Evolutionary conservation across 2,797 vertebrate genomes (phyloP), one percentile per base, ranked within the genome.

Genomic region (Brotula barbata): DNA sequence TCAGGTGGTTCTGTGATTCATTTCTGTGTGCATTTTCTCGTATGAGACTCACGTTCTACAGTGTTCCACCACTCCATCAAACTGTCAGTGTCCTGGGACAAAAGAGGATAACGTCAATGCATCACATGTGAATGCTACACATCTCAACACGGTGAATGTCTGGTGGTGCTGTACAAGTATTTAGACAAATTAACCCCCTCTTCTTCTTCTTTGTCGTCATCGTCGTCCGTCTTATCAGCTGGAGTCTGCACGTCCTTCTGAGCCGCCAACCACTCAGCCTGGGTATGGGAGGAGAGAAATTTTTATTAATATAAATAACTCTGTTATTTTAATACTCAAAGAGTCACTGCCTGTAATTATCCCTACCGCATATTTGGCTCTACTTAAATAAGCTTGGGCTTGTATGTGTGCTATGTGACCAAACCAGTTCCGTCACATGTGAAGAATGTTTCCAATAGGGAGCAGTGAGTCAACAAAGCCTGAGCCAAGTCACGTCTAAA

Each of bases 21-120:
- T 28, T 28, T 28, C 4, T 28, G 31, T 33, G 31, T 33, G 25
- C 25, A 8, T 33, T 33, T 11, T 33, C 9, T 11, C 31, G n/a
- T 14, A 11, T 16, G 42, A 9, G 64, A 80, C 91, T 90, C 70
- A 93, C 92, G 67, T 60, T 92, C 89, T n/a, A 91, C 91, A 0
- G 88, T 91, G 79, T 90, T 55, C 92, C 91, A 92, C 90, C 91
- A 92, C 75, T 91, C 91, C 87, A 91, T 90, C 64, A 92, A 64
- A 69, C 90, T 92, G 84, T 92, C 92, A 5, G 89, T 92, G 78
- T 93, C 91, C 91, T 93, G 82, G 2, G 50, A 57, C 36, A 46
- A 43, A 47, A 44, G 17, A 15, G 1, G 19, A 28, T 8, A 31
- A 51, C 20, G 17, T 20, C 3, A 0, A 10, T 10, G 15, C 22